Conservation (phyloP, 2,797 vertebrate genomes). For the Tympanoctomys barrerae region DNA sequence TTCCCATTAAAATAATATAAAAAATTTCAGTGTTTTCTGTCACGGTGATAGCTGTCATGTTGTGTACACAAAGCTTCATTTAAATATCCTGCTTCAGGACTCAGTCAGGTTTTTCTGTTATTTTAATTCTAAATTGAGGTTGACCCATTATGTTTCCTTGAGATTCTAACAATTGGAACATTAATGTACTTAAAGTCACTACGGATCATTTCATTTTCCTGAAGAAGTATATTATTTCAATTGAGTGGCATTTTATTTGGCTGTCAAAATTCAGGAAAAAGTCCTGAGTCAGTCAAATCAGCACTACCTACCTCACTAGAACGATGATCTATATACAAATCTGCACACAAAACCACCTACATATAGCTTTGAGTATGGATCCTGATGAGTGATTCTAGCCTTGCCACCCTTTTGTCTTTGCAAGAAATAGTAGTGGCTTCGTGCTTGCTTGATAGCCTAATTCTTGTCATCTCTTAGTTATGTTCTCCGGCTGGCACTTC, state of each 20-base stretch:
- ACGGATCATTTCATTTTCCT: slow-evolving; percentile 11
- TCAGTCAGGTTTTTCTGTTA: neutral
- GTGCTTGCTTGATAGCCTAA: neutral
- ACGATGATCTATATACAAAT: neutral
- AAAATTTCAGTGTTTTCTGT: neutral
- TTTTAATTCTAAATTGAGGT: neutral
- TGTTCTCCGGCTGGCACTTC: neutral
- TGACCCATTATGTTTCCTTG: neutral
- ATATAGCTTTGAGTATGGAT: neutral
- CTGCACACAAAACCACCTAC: neutral
- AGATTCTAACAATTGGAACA: neutral
- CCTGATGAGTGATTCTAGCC: neutral
- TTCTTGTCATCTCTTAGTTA: neutral
- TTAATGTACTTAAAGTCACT: neutral
- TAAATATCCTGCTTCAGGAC: neutral
- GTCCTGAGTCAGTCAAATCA: neutral
- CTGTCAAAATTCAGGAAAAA: neutral
- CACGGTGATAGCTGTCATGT: neutral
- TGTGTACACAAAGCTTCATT: neutral
- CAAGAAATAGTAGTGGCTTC: neutral
- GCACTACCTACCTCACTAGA: neutral
- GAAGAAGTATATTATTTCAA: neutral
- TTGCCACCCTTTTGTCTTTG: neutral
- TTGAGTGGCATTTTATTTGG: neutral
- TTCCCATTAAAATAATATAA: neutral